Evolutionary conservation across 2,113 vertebrate genomes (phyloP).

Genomic region (Plestiodon gilberti): DNA sequence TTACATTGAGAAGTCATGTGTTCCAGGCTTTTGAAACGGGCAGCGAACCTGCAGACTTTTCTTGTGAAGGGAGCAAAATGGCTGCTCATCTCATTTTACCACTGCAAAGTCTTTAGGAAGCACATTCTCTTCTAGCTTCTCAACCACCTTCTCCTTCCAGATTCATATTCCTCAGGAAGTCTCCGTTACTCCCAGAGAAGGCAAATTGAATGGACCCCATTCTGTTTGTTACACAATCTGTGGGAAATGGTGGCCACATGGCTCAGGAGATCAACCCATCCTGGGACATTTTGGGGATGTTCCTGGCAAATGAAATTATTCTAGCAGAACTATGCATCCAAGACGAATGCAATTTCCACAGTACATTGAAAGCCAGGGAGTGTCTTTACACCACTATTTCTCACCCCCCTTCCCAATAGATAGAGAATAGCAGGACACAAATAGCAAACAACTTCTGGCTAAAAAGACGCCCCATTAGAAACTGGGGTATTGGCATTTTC

Average conservation of each 20-base stretch:
- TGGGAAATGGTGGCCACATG: neutral
- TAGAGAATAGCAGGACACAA: neutral
- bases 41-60: too few relatives aligned
- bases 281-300: neutral
- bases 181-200: neutral
- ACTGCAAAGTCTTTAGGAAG: neutral
- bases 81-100: neutral
- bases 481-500: neutral
- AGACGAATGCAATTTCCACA: neutral
- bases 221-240: neutral
- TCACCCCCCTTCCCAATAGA: too few relatives aligned
- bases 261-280: neutral
- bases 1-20: too few relatives aligned
- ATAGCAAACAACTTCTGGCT: neutral
- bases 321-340: too few relatives aligned
- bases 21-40: too few relatives aligned
- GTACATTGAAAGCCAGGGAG: too few relatives aligned
- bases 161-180: neutral
- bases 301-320: too few relatives aligned
- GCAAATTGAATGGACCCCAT: neutral
- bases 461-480: constrained; percentile 8
- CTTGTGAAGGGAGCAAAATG: neutral
- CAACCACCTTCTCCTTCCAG: neutral
- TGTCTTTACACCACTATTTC: neutral
- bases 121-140: neutral